These are phyloP conservation scores for Peromyscus aztecus DNA, from an alignment of 2,797 vertebrate species.

Conservation along the genomic window DNA sequence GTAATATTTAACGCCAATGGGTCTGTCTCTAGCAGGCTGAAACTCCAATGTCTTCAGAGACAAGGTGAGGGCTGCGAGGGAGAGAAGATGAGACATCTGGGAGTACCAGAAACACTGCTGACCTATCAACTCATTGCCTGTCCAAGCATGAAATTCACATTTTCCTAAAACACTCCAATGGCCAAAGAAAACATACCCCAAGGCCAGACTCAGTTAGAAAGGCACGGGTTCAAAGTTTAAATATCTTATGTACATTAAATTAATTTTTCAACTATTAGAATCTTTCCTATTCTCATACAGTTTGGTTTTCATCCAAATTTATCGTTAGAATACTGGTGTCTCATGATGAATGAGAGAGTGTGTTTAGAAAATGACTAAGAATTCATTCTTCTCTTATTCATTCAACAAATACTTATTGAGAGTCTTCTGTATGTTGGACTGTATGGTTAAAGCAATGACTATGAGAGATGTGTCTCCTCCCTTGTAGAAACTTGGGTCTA, in stretches of 20 bases:
- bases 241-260: slow-evolving; percentile 63
- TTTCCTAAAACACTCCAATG: slow-evolving; percentile 51
- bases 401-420: slow-evolving; percentile 43
- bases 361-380: slow-evolving; percentile 50
- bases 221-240: slow-evolving; percentile 61
- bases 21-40: slow-evolving; percentile 19
- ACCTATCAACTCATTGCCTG: slow-evolving; percentile 42
- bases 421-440: slow-evolving; percentile 12
- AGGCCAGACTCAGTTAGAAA: slow-evolving; percentile 64
- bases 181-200: slow-evolving; percentile 74
- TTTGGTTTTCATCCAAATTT: slow-evolving; percentile 70
- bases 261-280: slow-evolving; percentile 71
- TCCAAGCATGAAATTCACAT: slow-evolving; percentile 52
- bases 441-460: background rate
- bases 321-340: slow-evolving; percentile 64
- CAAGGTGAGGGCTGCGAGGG: background rate
- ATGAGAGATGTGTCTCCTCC: background rate
- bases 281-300: slow-evolving; percentile 25
- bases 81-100: background rate
- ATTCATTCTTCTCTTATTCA: slow-evolving; percentile 62
- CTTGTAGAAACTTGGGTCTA: slow-evolving; percentile 30
- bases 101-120: background rate
- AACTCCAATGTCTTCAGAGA: slow-evolving; percentile 31
- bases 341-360: slow-evolving; percentile 30
- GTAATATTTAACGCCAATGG: slow-evolving; percentile 31